Evolutionary conservation across 2,113 vertebrate genomes (phyloP), one percentile per base, ranked within the genome.

Genomic region (Promerops cafer): DNA sequence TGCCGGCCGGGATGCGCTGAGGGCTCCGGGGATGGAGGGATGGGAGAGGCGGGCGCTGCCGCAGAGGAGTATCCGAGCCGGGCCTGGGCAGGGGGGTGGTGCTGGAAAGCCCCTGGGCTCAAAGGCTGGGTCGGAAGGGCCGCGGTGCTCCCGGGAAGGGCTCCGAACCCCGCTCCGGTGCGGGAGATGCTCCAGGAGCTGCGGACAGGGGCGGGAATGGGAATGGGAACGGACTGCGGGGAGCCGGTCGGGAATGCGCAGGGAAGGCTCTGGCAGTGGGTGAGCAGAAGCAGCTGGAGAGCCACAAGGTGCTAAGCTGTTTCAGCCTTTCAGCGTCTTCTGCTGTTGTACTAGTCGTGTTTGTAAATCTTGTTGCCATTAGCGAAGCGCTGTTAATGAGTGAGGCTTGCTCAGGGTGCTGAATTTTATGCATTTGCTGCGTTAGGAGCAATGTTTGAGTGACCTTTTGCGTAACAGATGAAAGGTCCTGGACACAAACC

Each of bases 301-400:
- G 44, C 33, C 35, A 23, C 18, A 3, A 26, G 19, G 22, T 0
- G 3, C 44, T 13, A 0, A 27, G 53, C 35, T 30, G 0, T 30
- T 61, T 22, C 53, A 11, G 7, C 37, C 60, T 53, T 33, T 35
- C 6, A 4, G 40, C 22, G 3, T 21, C 33, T 12, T 6, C 10
- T 12, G 59, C 3, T 13, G 1, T 1, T 56, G 33, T 14, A 0
- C 39, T 49, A 21, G 0, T 1, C 0, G 18, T 7, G 59, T 27
- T 42, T 19, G 3, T 23, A 31, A 4, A 0, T 3, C 26, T 35
- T 2, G 1, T 23, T 27, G 13, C 9, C 11, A 0, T 17, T 13
- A 8, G 15, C 2, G 16, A 11, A 52, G 28, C 49, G 2, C 19
- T 0, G 11, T 37, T 22, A 3, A 31, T 13, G 6, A 64, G 37